Conservation (phyloP, 2,113 vertebrate species). For the Murina feae region DNA sequence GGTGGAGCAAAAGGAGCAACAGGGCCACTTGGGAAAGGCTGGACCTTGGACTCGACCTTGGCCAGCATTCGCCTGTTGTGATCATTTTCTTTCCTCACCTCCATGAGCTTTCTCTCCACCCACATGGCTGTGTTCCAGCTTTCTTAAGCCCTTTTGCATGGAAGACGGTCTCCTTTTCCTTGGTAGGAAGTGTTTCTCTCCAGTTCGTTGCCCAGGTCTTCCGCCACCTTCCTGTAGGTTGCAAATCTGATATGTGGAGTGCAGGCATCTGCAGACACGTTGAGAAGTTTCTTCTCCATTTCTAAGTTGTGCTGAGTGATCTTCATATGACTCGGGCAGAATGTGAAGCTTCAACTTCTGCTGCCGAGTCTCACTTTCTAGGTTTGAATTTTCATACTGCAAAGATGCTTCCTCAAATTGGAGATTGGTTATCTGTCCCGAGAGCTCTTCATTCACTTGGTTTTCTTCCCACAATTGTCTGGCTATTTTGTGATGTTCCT, state of each 20-base stretch:
- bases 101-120: neutral
- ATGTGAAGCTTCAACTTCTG: neutral
- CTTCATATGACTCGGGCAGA: neutral
- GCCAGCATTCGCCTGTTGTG: neutral
- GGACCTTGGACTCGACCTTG: neutral
- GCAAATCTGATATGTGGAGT: neutral
- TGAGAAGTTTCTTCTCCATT: neutral
- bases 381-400: neutral
- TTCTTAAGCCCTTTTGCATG: neutral
- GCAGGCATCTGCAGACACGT: neutral
- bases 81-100: neutral
- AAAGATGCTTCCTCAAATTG: neutral
- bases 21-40: neutral
- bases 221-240: neutral
- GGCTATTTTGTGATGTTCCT: neutral
- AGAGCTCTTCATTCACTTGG: neutral
- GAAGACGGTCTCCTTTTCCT: neutral
- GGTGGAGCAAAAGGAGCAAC: neutral
- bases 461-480: neutral
- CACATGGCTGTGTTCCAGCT: neutral
- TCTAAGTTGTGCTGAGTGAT: accelerated
- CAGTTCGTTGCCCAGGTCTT: neutral
- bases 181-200: neutral
- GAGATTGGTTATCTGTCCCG: neutral
- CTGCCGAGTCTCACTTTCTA: neutral